These are phyloP conservation scores for Troilus luridus DNA, from an alignment of 2,888 invertebrate species.

Conservation along the genomic window DNA sequence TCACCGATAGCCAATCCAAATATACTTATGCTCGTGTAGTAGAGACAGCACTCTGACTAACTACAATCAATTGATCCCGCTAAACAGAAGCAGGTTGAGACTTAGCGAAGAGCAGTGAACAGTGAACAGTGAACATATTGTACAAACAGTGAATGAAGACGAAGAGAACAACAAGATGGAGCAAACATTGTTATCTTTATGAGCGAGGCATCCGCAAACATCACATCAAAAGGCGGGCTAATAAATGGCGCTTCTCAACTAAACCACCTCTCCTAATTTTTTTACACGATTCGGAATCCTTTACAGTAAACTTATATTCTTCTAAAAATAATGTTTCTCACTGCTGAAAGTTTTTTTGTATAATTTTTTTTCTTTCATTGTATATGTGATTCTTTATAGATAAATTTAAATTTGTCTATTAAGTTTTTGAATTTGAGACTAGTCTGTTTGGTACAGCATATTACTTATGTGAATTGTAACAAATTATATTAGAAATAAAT, in stretches of 20 bases:
- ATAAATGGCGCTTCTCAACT: neutral
- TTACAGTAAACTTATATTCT: neutral
- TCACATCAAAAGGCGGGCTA: neutral
- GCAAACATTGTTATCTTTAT: conserved; percentile 8
- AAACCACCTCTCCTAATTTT: neutral
- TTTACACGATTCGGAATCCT: neutral
- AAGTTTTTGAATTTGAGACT: no score
- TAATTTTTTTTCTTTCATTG: no score
- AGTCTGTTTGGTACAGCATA: no score
- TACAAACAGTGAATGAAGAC: neutral
- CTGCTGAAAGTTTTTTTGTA: no score
- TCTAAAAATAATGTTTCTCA: no score
- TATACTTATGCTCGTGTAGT: no score
- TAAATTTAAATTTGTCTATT: no score
- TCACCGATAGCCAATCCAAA: no score
- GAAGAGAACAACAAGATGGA: neutral
- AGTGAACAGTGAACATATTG: neutral
- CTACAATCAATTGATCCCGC: neutral
- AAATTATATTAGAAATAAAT: no score
- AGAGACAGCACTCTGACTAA: neutral
- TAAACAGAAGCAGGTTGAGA: neutral
- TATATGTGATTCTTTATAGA: no score
- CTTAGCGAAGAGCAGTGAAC: neutral
- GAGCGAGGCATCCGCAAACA: neutral
- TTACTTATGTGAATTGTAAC: no score